Base-by-base conservation (phyloP, 2,888 invertebrate genomes). In the Drosophila histrio region DNA sequence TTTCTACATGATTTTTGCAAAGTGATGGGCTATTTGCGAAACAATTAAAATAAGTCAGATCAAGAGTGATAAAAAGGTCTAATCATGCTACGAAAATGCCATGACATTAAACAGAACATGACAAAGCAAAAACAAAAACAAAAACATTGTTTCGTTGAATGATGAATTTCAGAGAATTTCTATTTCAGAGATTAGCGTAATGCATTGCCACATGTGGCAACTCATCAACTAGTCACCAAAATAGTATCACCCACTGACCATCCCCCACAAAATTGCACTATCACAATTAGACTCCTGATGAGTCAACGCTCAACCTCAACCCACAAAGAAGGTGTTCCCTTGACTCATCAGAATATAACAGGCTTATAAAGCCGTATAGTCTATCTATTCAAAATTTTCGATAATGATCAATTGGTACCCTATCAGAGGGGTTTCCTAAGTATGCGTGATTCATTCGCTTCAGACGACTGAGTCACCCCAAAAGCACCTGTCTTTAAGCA, bases 341-440 rank as follows among this genome's bases (percentile, higher is more conserved):
- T 74, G 88, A 81, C 49, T 88, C 88, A 81, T 56, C 62, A 13
- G 26, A 49, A 49, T 56, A 44, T 19, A 39, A 17, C 13, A 36
- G 54, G 13, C 56, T 36, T 43, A 32, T 34, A 38, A 49, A 32
- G 34, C 32, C 47, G 59, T 57, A 57, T 32, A 36, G 46, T 58
- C 72, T 52, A 59, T 24, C 44, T 59, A 39, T 59, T 46, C 36
- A 30, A 53, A 47, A 34, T 36, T 9, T 36, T 21, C 11, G 71
- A 63, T 79, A 67, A 47, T 61, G 26, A 77, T 73, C 72, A 54
- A 56, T 72, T 49, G 39, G n/a, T 21, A 2, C 21, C 36, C 49
- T 61, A 59, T 53, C 47, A 32, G 28, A 80, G 85, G 79, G 77
- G 73, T 84, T 84, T 49, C 85, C 79, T 72, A 72, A 43, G 13